Percentiles rank a stretch among this genome's conserved stretches.
phyloP scores from a whole-genome alignment of 37 sponge, comb jelly and placozoan genomes.

The Theonella swinhoei region DNA sequence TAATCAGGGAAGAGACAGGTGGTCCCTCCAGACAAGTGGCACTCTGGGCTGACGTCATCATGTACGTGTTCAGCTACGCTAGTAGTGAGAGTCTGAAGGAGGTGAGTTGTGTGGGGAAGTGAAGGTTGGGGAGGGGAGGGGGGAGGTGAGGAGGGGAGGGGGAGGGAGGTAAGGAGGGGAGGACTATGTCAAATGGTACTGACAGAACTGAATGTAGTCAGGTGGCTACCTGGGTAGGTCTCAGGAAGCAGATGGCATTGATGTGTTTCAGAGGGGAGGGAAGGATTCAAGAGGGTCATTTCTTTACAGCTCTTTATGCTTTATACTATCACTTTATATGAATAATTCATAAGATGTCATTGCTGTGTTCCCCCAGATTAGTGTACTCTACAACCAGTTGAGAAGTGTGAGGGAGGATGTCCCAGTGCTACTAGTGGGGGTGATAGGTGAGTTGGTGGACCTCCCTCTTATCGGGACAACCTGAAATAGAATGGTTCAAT shows the following conservation, averaged over 20 bases:
- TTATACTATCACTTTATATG: neutral
- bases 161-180: neutral
- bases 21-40: conserved; percentile 69
- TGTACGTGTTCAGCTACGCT: conserved; percentile 85
- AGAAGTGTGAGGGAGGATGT: conserved; percentile 45
- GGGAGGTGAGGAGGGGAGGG: neutral
- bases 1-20: conserved; percentile 87
- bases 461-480: neutral
- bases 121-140: neutral
- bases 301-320: neutral
- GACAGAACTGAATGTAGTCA: neutral
- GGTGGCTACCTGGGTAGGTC: too few species aligned
- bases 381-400: conserved; percentile 31
- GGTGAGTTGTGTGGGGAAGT: neutral
- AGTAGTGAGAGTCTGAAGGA: conserved; percentile 39
- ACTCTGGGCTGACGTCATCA: conserved; percentile 82
- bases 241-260: neutral
- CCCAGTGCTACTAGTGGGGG: conserved; percentile 78
- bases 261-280: neutral
- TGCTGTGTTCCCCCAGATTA: neutral
- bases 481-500: too few species aligned
- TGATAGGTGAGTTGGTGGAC: conserved; percentile 20
- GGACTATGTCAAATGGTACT: neutral
- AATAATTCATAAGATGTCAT: neutral
- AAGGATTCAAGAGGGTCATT: neutral